Conservation (phyloP, 2,113 vertebrate species). For the Typhlomys cinereus region DNA sequence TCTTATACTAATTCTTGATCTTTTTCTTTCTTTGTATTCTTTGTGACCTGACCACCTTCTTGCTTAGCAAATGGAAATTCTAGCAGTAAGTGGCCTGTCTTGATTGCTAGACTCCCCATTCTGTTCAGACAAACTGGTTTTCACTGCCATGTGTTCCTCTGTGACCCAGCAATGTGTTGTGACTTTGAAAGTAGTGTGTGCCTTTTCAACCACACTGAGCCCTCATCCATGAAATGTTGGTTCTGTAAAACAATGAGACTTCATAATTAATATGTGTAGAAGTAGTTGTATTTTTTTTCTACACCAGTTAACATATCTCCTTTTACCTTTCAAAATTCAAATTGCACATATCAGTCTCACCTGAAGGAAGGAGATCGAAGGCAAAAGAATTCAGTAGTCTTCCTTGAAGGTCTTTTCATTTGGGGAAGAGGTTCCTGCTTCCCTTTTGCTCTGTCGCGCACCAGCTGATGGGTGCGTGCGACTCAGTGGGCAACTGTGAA, state of each 20-base stretch:
- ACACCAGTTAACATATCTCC: conserved; percentile 66
- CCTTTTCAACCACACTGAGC: conserved; percentile 77
- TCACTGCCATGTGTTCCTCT: conserved; percentile 82
- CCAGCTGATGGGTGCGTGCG: conserved; percentile 28
- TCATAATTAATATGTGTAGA: conserved; percentile 56
- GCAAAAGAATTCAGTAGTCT: no score
- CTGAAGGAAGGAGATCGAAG: conserved; percentile 61
- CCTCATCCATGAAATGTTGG: conserved; percentile 74
- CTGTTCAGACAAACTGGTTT: conserved; percentile 85
- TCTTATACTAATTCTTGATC: conserved; percentile 97
- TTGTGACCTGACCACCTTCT: conserved; percentile 97
- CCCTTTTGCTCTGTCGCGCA: conserved; percentile 55
- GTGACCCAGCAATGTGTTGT: conserved; percentile 80
- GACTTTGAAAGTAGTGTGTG: conserved; percentile 76
- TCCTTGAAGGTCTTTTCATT: conserved; percentile 49
- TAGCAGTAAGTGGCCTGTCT: conserved; percentile 99
- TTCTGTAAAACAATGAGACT: conserved; percentile 68
- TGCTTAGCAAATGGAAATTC: conserved; percentile 99
- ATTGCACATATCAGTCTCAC: conserved; percentile 64
- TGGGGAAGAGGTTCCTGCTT: conserved; percentile 56
- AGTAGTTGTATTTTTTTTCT: conserved; percentile 70
- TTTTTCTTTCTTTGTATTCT: conserved; percentile 93
- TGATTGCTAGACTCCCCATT: conserved; percentile 91
- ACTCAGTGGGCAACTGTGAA: neutral
- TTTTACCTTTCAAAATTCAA: conserved; percentile 53